These are phyloP conservation scores for Acanthurus leucopareius DNA, from an alignment of 2,797 vertebrate genomes.

Conservation along the genomic window DNA sequence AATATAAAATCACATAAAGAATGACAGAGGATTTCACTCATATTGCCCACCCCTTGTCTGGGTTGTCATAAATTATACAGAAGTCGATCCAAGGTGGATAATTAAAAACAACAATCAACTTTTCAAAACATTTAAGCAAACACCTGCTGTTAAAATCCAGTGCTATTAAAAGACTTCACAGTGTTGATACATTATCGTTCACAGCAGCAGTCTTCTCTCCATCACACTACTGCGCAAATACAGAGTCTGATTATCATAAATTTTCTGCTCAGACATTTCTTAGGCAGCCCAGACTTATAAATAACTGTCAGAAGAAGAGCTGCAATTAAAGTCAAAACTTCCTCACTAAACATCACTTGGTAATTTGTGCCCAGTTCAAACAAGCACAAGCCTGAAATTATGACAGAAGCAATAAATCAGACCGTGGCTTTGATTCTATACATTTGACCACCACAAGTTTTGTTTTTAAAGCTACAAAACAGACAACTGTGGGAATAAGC, in stretches of 20 bases:
- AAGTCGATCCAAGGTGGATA: background rate
- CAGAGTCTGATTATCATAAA: background rate
- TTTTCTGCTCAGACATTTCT: conserved; percentile 7
- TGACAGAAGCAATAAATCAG: conserved; percentile 34
- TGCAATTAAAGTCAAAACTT: conserved; percentile 17
- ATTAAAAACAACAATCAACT: background rate
- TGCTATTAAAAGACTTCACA: conserved; percentile 12
- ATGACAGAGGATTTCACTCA: background rate
- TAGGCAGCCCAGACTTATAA: conserved; percentile 4
- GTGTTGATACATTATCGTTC: background rate
- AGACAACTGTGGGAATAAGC: background rate
- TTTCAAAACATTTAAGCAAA: background rate
- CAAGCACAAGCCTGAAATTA: conserved; percentile 13
- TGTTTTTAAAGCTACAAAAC: background rate
- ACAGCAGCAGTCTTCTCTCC: background rate
- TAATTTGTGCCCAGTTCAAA: conserved; percentile 6
- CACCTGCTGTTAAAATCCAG: background rate
- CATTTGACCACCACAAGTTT: background rate
- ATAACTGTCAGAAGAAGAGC: conserved; percentile 7
- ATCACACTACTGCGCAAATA: background rate
- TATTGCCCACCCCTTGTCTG: background rate
- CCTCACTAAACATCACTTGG: conserved; percentile 4
- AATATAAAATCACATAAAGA: background rate
- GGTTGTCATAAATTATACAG: background rate
- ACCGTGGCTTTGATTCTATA: conserved; percentile 12